Base-by-base conservation (phyloP, 2,113 vertebrate genomes). In the Myodes glareolus region DNA sequence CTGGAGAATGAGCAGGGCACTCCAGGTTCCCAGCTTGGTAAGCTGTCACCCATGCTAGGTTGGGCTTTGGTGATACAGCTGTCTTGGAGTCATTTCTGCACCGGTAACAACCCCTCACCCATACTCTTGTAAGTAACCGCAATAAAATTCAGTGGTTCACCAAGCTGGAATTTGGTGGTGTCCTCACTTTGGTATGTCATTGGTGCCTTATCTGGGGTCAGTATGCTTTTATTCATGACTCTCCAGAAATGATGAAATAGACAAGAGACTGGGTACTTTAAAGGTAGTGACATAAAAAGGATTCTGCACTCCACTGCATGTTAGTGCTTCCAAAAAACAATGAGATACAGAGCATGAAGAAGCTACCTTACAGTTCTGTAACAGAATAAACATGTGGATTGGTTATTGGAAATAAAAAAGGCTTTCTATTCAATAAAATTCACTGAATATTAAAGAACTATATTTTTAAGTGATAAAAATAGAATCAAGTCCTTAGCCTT, bases 401-500 rank as follows among this genome's bases (percentile, higher is more conserved):
- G 10, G 50, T 72, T 86, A 86, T 92, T 87, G 65, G 29, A 86
- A 94, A 86, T 76, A 11, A 31, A 91, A 91, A 96, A 88, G 39
- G 77, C 68, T 85, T 70, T 65, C 61, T 76, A 13, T 89, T 55
- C 13, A 81, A 47, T 82, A 82, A 92, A 94, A 61, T 88, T 95
- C 39, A 82, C 42, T 86, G 67, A 93, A 88, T 80, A 92, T 75
- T 95, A 77, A 90, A 90, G 45, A 94, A 89, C 27, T 31, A 88
- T 58, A 21, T 89, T 39, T 65, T 76, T 63, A 75, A 58, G 12
- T 65, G 11, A 73, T 86, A 67, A 87, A 91, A 88, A 75, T 36
- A 88, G 80, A 93, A 76, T 2, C 29, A 95, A 96, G 94, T 94
- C 27, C 27, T 88, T 88, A 81, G 42, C 27, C 29, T 90, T 97